Evolutionary conservation across 2,888 invertebrate genomes (phyloP).

Genomic region (Acronicta alni): DNA sequence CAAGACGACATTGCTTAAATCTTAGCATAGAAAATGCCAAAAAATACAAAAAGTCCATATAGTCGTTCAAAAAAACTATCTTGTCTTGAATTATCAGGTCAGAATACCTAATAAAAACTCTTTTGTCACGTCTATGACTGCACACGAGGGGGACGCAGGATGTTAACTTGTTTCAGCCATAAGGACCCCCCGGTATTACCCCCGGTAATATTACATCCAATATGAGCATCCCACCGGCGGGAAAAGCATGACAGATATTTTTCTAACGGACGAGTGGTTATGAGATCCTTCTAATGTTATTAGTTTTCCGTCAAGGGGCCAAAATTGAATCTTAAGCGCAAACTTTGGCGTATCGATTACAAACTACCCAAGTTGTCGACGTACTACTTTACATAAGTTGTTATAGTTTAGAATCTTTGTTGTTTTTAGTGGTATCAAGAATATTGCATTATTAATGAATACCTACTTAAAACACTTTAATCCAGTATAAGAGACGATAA

Average conservation of each 20-base stretch:
- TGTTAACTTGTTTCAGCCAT: slow-evolving; percentile 11
- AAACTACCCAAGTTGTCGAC: slow-evolving; percentile 16
- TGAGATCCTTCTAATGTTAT: slow-evolving; percentile 30
- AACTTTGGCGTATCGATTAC: slow-evolving; percentile 22
- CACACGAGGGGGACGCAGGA: slow-evolving; percentile 17
- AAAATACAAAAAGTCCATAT: too few relatives aligned
- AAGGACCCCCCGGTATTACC: slow-evolving; percentile 12
- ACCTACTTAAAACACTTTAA: too few relatives aligned
- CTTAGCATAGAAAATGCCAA: too few relatives aligned
- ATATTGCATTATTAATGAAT: too few relatives aligned
- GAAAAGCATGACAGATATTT: slow-evolving; percentile 40
- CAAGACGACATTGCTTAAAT: background rate
- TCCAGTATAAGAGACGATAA: too few relatives aligned
- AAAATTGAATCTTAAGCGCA: slow-evolving; percentile 29
- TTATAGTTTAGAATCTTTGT: background rate
- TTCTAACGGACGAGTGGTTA: slow-evolving; percentile 32
- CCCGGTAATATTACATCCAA: slow-evolving; percentile 30
- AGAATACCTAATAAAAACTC: too few relatives aligned
- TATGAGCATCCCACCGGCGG: slow-evolving; percentile 26
- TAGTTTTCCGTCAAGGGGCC: slow-evolving; percentile 28
- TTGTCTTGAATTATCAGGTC: too few relatives aligned
- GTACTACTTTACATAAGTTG: background rate
- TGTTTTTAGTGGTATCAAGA: background rate
- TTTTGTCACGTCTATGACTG: slow-evolving; percentile 21
- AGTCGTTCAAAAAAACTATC: too few relatives aligned